phyloP scores from a whole-genome alignment of 2,888 invertebrate species.

The Iphiclides podalirius region DNA sequence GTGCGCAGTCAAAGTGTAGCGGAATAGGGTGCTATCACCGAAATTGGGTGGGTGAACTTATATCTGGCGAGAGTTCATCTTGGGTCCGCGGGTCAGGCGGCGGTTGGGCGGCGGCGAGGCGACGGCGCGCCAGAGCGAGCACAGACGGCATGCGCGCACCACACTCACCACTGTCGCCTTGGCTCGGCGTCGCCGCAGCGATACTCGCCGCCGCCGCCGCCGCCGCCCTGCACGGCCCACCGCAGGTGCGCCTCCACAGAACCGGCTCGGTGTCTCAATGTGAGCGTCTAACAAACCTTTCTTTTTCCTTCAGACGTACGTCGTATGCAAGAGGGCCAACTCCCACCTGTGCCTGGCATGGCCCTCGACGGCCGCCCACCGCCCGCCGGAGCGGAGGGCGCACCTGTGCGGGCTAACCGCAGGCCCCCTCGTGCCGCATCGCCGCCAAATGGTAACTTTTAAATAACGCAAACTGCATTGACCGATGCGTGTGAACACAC shows the following conservation, averaged over 20 bases:
- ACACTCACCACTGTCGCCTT: slow-evolving; percentile 14
- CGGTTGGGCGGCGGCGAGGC: slow-evolving; percentile 45
- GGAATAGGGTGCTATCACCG: slow-evolving; percentile 58
- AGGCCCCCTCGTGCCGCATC: no score
- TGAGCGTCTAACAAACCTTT: background rate
- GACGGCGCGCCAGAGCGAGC: slow-evolving; percentile 48
- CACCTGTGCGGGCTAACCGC: background rate
- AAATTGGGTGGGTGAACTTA: slow-evolving; percentile 76
- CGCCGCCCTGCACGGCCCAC: background rate
- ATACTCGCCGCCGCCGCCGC: slow-evolving; percentile 19
- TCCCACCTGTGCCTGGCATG: slow-evolving; percentile 44
- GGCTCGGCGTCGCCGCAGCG: slow-evolving; percentile 15
- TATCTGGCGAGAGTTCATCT: slow-evolving; percentile 67
- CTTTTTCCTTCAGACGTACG: slow-evolving; percentile 39
- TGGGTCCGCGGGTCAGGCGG: slow-evolving; percentile 65
- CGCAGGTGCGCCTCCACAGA: slow-evolving; percentile 2
- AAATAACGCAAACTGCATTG: no score
- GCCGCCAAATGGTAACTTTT: no score
- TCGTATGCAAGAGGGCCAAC: slow-evolving; percentile 46
- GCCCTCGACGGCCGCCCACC: slow-evolving; percentile 27
- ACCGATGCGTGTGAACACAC: no score
- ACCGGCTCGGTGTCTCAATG: background rate
- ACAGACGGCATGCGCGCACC: slow-evolving; percentile 54
- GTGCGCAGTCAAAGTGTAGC: slow-evolving; percentile 45
- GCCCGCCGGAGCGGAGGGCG: slow-evolving; percentile 25